A percentile compares a stretch with the other conserved stretches of the same genome.
These are phyloP conservation scores for Antheraea mylitta DNA, from an alignment of 1,140 invertebrate species.

Conservation along the genomic window DNA sequence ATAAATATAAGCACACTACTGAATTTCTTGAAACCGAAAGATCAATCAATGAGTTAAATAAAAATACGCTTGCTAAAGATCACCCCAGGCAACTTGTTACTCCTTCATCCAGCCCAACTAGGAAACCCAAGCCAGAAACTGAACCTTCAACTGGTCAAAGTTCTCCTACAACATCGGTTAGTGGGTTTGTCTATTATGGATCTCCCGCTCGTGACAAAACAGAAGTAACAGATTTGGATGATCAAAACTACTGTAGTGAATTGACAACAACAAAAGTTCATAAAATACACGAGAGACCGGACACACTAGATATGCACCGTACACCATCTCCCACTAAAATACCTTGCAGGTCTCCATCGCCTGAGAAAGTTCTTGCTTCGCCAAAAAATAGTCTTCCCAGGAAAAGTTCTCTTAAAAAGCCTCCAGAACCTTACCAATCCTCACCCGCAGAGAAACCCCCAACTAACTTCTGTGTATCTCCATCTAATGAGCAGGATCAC, in stretches of 20 bases:
- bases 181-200: conserved; percentile 72
- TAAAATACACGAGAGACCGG: conserved; percentile 31
- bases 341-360: conserved; percentile 62
- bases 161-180: conserved; percentile 76
- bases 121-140: conserved; percentile 59
- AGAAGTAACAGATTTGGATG: conserved; percentile 65
- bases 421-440: conserved; percentile 37
- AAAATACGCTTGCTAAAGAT: conserved; percentile 38
- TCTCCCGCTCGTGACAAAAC: conserved; percentile 47
- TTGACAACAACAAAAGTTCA: conserved; percentile 22
- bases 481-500: conserved; percentile 46
- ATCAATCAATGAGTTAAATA: conserved; percentile 49
- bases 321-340: conserved; percentile 58
- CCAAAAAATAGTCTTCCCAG: conserved; percentile 57
- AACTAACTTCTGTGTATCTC: conserved; percentile 61
- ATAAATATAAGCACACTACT: conserved; percentile 37
- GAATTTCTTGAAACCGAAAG: conserved; percentile 50
- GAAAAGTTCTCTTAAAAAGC: conserved; percentile 76
- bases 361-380: conserved; percentile 48
- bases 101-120: conserved; percentile 68
- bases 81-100: conserved; percentile 55
- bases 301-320: conserved; percentile 33
- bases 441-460: conserved; percentile 65
- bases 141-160: conserved; percentile 64
- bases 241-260: conserved; percentile 32